Percentiles rank a stretch among this genome's conserved stretches.
Conservation (phyloP, 1,140 invertebrate species). For the Pseudomyrmex pallidus region DNA sequence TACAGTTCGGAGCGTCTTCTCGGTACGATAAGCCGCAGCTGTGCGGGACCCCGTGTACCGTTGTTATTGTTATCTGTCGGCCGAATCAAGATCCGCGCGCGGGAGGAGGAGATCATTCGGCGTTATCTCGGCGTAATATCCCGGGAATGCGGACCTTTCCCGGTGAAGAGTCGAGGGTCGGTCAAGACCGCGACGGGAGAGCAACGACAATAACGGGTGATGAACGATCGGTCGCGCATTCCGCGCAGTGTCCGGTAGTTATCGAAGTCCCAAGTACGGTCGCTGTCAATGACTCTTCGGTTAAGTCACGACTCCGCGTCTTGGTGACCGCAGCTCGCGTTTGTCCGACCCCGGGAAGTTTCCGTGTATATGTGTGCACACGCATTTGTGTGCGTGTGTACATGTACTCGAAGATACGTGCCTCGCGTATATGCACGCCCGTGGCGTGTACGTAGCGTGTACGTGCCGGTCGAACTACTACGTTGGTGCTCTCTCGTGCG, state of each 20-base stretch:
- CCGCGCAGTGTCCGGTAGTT: background rate
- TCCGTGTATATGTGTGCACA: background rate
- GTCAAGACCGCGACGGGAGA: conserved; percentile 18
- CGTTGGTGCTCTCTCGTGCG: conserved; percentile 48
- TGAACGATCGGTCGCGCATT: conserved; percentile 73
- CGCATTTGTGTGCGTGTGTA: background rate
- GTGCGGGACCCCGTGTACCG: background rate
- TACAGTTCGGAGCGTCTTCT: conserved; percentile 7
- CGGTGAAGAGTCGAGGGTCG: conserved; percentile 52
- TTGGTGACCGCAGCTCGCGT: background rate
- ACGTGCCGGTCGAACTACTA: conserved; percentile 54
- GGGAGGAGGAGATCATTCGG: conserved; percentile 13
- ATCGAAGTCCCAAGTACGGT: conserved; percentile 61
- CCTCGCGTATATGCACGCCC: conserved; percentile 31
- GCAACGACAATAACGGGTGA: conserved; percentile 80
- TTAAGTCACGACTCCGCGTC: background rate
- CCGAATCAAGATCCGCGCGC: conserved; percentile 53
- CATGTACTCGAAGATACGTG: background rate
- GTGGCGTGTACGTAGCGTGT: conserved; percentile 38
- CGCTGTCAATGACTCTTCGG: conserved; percentile 55
- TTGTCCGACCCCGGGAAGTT: background rate
- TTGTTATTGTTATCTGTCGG: conserved; percentile 38
- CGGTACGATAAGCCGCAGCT: conserved; percentile 27
- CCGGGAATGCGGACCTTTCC: conserved; percentile 41
- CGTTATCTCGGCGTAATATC: conserved; percentile 60